Conservation (phyloP, 2,113 vertebrate genomes). For the Pterocles burchelli region DNA sequence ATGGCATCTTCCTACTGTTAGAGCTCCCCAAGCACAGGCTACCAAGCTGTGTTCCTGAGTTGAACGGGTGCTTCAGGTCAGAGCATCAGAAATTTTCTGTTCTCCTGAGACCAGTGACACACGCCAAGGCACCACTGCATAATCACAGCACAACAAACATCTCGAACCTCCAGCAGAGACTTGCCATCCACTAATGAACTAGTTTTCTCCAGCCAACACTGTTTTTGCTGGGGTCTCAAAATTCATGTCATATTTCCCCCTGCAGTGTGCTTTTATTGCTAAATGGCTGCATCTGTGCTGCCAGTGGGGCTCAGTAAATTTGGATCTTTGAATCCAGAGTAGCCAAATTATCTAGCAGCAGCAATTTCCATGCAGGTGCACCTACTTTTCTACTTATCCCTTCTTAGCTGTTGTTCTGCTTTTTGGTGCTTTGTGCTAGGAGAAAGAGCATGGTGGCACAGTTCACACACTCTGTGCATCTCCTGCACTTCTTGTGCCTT, state of each 20-base stretch:
- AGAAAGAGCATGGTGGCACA: not conserved
- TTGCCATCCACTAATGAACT: not conserved
- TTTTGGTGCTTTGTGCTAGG: not conserved
- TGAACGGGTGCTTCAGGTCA: not conserved
- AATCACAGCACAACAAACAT: not conserved
- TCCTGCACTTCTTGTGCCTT: not conserved
- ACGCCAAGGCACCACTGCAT: not conserved
- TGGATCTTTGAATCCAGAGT: not conserved
- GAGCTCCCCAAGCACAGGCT: not conserved
- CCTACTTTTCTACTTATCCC: not conserved
- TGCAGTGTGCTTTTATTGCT: not conserved
- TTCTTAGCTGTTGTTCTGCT: not conserved
- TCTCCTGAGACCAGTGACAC: not conserved
- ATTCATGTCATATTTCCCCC: not conserved
- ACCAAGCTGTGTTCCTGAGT: not conserved
- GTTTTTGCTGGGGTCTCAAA: not conserved
- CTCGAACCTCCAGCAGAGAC: not conserved
- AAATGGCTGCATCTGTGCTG: not conserved
- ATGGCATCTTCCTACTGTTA: not conserved
- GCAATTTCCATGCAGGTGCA: slow-evolving; percentile 20
- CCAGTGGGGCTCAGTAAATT: not conserved
- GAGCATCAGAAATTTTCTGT: not conserved
- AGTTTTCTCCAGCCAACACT: not conserved
- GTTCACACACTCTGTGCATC: no score
- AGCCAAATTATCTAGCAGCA: not conserved